phyloP scores from a whole-genome alignment of 2,113 vertebrate species.

The Paradoxurus hermaphroditus region DNA sequence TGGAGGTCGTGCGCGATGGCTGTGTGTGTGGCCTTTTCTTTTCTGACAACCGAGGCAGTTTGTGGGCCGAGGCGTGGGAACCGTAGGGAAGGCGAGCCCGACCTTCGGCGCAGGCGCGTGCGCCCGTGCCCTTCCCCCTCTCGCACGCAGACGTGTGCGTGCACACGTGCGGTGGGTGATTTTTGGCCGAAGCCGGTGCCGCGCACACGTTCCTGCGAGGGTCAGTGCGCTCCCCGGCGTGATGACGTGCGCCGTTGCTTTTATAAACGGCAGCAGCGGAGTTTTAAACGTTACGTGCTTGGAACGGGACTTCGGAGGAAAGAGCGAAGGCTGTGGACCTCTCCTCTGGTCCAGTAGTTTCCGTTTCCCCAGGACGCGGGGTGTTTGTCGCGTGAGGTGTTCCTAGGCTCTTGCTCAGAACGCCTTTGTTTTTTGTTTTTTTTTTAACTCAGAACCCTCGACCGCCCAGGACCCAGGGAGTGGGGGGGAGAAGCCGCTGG shows the following conservation, averaged over 20 bases:
- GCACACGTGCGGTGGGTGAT: accelerated
- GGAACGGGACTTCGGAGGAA: background rate
- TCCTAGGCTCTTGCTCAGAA: background rate
- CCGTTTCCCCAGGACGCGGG: background rate
- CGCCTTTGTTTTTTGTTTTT: background rate
- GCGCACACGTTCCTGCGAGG: accelerated
- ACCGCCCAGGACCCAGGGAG: accelerated
- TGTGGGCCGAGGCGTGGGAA: too few relatives aligned
- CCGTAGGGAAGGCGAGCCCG: accelerated
- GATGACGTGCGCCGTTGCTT: accelerated
- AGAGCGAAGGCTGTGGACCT: accelerated
- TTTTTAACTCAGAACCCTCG: too few relatives aligned
- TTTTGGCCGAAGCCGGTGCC: accelerated
- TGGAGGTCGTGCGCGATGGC: accelerated
- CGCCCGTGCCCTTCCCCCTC: accelerated
- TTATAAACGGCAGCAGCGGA: accelerated
- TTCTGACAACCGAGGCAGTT: accelerated
- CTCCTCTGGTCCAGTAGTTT: accelerated
- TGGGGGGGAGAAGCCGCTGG: too few relatives aligned
- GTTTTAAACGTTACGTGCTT: accelerated
- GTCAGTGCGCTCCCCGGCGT: accelerated
- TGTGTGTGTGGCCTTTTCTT: background rate
- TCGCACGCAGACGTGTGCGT: accelerated
- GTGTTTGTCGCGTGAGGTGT: accelerated
- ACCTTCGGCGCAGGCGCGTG: accelerated